A percentile compares a stretch with the other conserved stretches of the same genome.
Conservation (phyloP, 1,140 invertebrate genomes). For the Ruditapes philippinarum region DNA sequence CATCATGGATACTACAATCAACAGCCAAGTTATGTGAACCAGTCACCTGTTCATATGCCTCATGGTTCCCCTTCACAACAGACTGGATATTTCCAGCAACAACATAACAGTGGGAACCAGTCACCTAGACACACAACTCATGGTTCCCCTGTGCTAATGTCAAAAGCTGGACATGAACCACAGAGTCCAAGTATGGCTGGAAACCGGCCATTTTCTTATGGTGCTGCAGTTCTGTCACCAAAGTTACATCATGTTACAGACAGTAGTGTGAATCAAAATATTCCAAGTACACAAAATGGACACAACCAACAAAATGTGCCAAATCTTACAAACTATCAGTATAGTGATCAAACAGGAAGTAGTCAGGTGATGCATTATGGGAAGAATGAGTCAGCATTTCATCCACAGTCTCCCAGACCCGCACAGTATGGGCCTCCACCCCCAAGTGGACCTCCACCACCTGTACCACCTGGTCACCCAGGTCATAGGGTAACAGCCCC, state of each 20-base stretch:
- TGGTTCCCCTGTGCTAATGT: constrained; percentile 20
- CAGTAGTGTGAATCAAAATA: constrained; percentile 6
- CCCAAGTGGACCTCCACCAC: constrained; percentile 53
- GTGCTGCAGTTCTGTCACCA: constrained; percentile 33
- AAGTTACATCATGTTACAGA: background rate
- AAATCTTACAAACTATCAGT: constrained; percentile 25
- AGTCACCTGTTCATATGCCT: constrained; percentile 43
- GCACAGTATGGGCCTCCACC: constrained; percentile 49
- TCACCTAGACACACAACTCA: constrained; percentile 40
- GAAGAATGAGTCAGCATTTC: constrained; percentile 61
- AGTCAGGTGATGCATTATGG: constrained; percentile 60
- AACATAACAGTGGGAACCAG: constrained; percentile 21
- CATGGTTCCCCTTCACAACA: constrained; percentile 26
- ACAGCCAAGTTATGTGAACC: background rate
- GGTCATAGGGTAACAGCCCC: constrained; percentile 20
- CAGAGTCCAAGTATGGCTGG: constrained; percentile 9
- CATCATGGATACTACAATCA: background rate
- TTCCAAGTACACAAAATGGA: background rate
- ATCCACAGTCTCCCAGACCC: constrained; percentile 48
- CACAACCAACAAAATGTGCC: constrained; percentile 39
- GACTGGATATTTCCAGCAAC: background rate
- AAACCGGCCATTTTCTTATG: constrained; percentile 57
- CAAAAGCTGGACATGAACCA: constrained; percentile 37
- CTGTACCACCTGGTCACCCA: background rate
- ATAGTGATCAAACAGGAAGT: constrained; percentile 25